Conservation (phyloP, 1,140 invertebrate genomes). For the Eumaeus atala region DNA sequence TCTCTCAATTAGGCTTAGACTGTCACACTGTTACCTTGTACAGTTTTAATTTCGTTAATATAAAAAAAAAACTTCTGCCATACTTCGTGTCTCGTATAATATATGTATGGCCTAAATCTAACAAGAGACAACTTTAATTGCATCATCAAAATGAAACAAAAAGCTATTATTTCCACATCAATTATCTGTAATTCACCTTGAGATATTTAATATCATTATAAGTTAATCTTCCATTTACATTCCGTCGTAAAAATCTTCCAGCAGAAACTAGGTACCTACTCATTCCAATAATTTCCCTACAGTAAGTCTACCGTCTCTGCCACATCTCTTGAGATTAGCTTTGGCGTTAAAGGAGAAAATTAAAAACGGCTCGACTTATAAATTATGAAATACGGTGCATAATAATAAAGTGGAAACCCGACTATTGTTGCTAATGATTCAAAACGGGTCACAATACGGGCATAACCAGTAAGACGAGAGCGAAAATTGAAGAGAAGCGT, state of each 20-base stretch:
- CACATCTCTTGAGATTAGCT: slow-evolving; percentile 1
- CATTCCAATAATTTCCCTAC: slow-evolving; percentile 7
- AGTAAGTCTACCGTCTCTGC: neutral
- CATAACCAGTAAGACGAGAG: slow-evolving; percentile 6
- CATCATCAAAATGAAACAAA: too few relatives aligned
- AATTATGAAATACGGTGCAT: slow-evolving; percentile 7
- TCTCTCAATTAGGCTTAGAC: too few relatives aligned
- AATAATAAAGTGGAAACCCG: slow-evolving; percentile 4
- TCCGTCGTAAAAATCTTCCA: slow-evolving; percentile 7
- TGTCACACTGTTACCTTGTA: too few relatives aligned
- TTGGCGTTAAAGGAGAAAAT: slow-evolving; percentile 10
- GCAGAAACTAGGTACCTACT: slow-evolving; percentile 1
- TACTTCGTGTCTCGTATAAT: too few relatives aligned
- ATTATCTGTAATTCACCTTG: too few relatives aligned
- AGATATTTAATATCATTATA: neutral
- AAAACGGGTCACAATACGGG: slow-evolving; percentile 2
- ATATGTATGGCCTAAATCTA: too few relatives aligned
- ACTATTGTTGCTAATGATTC: slow-evolving; percentile 10
- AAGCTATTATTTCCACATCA: too few relatives aligned
- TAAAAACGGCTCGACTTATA: slow-evolving; percentile 10
- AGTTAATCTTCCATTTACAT: slow-evolving; percentile 5
- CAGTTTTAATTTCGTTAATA: too few relatives aligned
- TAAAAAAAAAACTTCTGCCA: too few relatives aligned
- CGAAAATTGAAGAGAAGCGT: neutral
- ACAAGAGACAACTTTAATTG: too few relatives aligned